Conservation (phyloP, 2,113 vertebrate genomes). For the Gymnobelideus leadbeateri region DNA sequence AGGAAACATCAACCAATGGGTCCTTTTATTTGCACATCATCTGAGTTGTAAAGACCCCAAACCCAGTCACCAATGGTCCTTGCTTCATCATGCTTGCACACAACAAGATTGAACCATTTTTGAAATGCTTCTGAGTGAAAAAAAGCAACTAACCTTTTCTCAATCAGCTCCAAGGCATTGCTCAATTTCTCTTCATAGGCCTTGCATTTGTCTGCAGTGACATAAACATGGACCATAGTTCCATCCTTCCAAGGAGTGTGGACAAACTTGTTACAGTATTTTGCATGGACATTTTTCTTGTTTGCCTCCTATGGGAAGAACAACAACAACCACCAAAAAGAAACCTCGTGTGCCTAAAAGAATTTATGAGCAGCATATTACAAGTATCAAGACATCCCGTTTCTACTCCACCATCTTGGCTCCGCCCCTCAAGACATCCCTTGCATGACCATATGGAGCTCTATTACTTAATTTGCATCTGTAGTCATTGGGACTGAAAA, state of each 20-base stretch:
- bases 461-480: background rate
- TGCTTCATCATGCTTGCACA: background rate
- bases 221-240: conserved; percentile 84
- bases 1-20: background rate
- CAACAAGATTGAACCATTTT: background rate
- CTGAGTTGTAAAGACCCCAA: background rate
- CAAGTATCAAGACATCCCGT: background rate
- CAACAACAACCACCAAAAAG: conserved; percentile 8
- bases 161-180: conserved; percentile 79
- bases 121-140: background rate
- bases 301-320: conserved; percentile 81
- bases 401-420: too few species aligned
- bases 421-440: background rate
- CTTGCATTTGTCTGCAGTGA: conserved; percentile 84
- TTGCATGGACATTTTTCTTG: conserved; percentile 86
- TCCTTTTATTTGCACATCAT: background rate
- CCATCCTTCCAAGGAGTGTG: conserved; percentile 88
- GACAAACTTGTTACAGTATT: conserved; percentile 88
- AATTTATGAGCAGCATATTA: background rate
- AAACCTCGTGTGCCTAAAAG: conserved; percentile 4
- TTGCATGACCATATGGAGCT: background rate
- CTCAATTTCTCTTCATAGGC: conserved; percentile 83
- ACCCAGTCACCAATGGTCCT: background rate
- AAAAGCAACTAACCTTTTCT: conserved; percentile 82
- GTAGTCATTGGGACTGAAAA: background rate